phyloP scores from a whole-genome alignment of 2,888 invertebrate genomes.

The Drosophila basisetae region DNA sequence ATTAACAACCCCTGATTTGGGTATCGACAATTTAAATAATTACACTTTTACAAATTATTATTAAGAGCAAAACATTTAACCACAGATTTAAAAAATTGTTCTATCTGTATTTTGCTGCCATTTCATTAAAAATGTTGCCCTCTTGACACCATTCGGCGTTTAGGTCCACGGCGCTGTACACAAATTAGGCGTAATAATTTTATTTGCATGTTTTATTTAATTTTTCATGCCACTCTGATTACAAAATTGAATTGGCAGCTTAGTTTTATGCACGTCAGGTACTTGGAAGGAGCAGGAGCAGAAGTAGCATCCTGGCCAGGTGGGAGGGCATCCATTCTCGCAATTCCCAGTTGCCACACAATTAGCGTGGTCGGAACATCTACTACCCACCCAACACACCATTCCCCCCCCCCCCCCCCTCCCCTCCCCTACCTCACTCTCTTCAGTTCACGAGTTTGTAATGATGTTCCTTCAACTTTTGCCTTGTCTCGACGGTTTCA shows the following conservation, averaged over 20 bases:
- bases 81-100: constrained; percentile 20
- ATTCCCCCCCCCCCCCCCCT: not conserved
- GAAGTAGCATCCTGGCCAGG: constrained; percentile 22
- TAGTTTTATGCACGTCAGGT: constrained; percentile 72
- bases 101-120: not conserved
- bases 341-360: constrained; percentile 70
- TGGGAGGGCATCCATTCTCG: constrained; percentile 16
- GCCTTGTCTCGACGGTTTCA: constrained; percentile 68
- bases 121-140: constrained; percentile 15
- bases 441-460: constrained; percentile 59
- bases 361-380: constrained; percentile 68
- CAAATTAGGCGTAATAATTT: constrained; percentile 80
- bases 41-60: not conserved
- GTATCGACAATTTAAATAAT: not conserved
- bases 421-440: not conserved
- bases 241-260: constrained; percentile 81
- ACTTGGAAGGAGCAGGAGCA: constrained; percentile 42
- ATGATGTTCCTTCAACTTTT: constrained; percentile 69
- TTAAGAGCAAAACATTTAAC: not conserved
- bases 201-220: constrained; percentile 81
- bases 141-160: constrained; percentile 16
- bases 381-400: not conserved
- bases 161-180: constrained; percentile 44
- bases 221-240: constrained; percentile 80
- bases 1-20: not conserved